phyloP scores from a whole-genome alignment of 1,140 invertebrate genomes.

The Belonocnema kinseyi region DNA sequence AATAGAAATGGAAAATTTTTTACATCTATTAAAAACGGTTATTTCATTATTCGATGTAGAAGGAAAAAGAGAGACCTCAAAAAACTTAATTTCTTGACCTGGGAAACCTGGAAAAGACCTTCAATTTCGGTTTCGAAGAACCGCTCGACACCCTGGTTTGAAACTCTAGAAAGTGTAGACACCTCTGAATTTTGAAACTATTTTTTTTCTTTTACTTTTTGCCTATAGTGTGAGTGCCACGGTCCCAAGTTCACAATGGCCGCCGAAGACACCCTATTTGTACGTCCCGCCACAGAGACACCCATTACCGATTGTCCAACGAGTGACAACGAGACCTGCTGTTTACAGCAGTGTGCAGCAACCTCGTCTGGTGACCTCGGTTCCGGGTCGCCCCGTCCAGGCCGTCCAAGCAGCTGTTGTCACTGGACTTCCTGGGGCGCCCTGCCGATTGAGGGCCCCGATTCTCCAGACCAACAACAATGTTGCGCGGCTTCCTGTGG shows the following conservation, averaged over 20 bases:
- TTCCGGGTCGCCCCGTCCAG: conserved; percentile 66
- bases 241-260: conserved; percentile 68
- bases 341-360: conserved; percentile 62
- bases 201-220: conserved; percentile 14
- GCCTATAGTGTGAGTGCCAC: conserved; percentile 59
- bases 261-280: conserved; percentile 67
- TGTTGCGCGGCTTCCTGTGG: conserved; percentile 63
- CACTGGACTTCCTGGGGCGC: conserved; percentile 63
- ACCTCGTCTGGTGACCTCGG: conserved; percentile 59
- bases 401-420: conserved; percentile 59
- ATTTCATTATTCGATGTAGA: too few relatives aligned
- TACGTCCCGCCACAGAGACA: conserved; percentile 70
- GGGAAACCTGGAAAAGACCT: too few relatives aligned
- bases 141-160: too few relatives aligned
- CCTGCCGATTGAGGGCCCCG: conserved; percentile 68
- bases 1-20: too few relatives aligned
- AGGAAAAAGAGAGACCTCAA: too few relatives aligned
- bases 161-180: too few relatives aligned
- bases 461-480: conserved; percentile 67
- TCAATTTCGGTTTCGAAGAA: too few relatives aligned
- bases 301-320: conserved; percentile 61
- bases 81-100: too few relatives aligned
- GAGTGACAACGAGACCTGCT: conserved; percentile 62
- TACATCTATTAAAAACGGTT: too few relatives aligned
- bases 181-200: conserved; percentile 25